Evolutionary conservation across 1,140 invertebrate genomes (phyloP).

Genomic region (Zaprionus taronus): DNA sequence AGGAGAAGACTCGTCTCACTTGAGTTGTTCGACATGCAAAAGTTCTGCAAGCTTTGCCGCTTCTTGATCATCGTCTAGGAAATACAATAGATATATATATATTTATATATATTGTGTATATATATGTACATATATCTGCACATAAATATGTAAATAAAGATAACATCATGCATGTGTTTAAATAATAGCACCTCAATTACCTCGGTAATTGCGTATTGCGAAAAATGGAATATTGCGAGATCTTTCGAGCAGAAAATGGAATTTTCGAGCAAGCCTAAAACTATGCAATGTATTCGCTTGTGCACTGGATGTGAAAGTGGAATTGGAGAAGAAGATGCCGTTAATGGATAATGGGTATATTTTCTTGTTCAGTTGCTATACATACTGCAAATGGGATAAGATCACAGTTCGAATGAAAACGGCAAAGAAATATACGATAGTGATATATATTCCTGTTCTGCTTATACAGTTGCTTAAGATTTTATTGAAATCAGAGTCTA

Average conservation of each 20-base stretch:
- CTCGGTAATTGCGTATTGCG: conserved; percentile 16
- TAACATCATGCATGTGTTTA: not conserved
- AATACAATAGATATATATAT: not conserved
- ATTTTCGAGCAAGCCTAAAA: not conserved
- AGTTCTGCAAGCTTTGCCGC: conserved; percentile 35
- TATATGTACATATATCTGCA: not conserved
- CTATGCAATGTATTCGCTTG: not conserved
- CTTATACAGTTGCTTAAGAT: too few relatives aligned
- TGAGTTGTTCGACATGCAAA: conserved; percentile 58
- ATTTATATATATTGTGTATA: not conserved
- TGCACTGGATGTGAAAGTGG: not conserved
- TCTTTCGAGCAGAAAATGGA: conserved; percentile 7
- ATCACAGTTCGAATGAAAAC: too few relatives aligned
- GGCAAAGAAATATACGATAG: too few relatives aligned
- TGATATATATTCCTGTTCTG: too few relatives aligned
- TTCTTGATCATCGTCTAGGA: conserved; percentile 18
- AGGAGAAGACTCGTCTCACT: conserved; percentile 31
- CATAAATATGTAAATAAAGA: not conserved
- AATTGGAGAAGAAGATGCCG: not conserved
- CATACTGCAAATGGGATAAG: not conserved
- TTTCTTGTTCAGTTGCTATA: not conserved
- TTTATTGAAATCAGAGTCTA: too few relatives aligned
- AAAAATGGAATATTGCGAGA: not conserved
- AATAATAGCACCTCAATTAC: conserved; percentile 15
- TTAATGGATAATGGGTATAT: not conserved